These are phyloP conservation scores for Epirrita christyi DNA, from an alignment of 2,888 invertebrate species.

Conservation along the genomic window DNA sequence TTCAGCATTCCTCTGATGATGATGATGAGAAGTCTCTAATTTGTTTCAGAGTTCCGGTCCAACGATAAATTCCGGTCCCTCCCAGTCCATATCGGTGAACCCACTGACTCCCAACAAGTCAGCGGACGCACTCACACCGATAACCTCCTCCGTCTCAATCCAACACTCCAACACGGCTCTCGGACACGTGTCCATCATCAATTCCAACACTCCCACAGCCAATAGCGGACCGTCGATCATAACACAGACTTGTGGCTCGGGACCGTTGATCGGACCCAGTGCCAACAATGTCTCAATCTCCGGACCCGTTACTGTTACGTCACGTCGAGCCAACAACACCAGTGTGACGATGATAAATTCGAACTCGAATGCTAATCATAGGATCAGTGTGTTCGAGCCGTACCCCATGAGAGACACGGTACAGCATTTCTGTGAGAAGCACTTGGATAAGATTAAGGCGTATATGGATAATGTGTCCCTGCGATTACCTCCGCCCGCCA, in stretches of 20 bases:
- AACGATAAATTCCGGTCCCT: conserved; percentile 60
- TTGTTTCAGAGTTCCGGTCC: conserved; percentile 59
- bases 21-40: neutral
- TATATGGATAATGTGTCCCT: conserved; percentile 95
- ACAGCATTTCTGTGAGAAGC: conserved; percentile 98
- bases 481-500: conserved; percentile 94
- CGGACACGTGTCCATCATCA: conserved; percentile 65
- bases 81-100: conserved; percentile 73
- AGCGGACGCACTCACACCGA: conserved; percentile 63
- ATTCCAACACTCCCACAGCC: conserved; percentile 35
- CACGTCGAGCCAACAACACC: conserved; percentile 88
- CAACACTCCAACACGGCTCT: conserved; percentile 71
- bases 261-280: conserved; percentile 38
- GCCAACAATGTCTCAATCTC: conserved; percentile 69
- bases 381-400: conserved; percentile 95
- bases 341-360: conserved; percentile 88
- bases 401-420: conserved; percentile 96
- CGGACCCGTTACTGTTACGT: conserved; percentile 87
- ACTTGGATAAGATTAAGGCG: conserved; percentile 94
- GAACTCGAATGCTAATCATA: conserved; percentile 61
- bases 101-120: conserved; percentile 71
- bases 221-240: conserved; percentile 30
- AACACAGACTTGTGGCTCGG: conserved; percentile 42
- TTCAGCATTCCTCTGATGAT: too few species aligned
- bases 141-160: conserved; percentile 65